Evolutionary conservation across 2,113 vertebrate species (phyloP).

Genomic region (Cynopterus brachyotis): DNA sequence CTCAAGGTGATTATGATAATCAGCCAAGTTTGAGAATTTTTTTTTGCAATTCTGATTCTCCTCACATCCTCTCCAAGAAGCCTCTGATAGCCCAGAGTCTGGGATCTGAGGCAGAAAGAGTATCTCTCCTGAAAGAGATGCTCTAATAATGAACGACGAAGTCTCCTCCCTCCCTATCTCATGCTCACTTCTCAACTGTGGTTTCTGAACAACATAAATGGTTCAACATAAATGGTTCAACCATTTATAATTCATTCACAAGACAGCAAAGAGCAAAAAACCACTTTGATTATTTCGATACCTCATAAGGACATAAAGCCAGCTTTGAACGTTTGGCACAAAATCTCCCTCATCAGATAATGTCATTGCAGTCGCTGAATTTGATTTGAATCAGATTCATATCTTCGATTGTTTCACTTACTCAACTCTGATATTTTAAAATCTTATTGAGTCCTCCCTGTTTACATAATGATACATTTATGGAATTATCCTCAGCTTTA

Average conservation of each 20-base stretch:
- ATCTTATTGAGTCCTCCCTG: slow-evolving; percentile 45
- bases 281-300: slow-evolving; percentile 68
- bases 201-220: slow-evolving; percentile 56
- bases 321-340: slow-evolving; percentile 60
- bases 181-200: not conserved
- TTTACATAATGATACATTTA: slow-evolving; percentile 72
- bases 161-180: not conserved
- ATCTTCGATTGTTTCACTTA: slow-evolving; percentile 62
- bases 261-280: slow-evolving; percentile 63
- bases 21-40: not conserved
- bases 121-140: not conserved
- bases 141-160: rapidly evolving
- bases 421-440: slow-evolving; percentile 68
- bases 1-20: not conserved
- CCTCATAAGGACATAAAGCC: slow-evolving; percentile 49
- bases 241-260: slow-evolving; percentile 54
- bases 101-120: not conserved
- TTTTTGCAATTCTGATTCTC: not conserved
- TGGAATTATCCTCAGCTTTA: slow-evolving; percentile 65
- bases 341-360: slow-evolving; percentile 70
- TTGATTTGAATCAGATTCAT: slow-evolving; percentile 45
- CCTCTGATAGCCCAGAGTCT: not conserved
- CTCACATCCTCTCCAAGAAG: not conserved
- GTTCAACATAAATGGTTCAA: slow-evolving; percentile 28
- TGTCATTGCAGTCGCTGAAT: slow-evolving; percentile 48